Base-by-base conservation (phyloP, 2,888 invertebrate genomes). In the Seira musarum region DNA sequence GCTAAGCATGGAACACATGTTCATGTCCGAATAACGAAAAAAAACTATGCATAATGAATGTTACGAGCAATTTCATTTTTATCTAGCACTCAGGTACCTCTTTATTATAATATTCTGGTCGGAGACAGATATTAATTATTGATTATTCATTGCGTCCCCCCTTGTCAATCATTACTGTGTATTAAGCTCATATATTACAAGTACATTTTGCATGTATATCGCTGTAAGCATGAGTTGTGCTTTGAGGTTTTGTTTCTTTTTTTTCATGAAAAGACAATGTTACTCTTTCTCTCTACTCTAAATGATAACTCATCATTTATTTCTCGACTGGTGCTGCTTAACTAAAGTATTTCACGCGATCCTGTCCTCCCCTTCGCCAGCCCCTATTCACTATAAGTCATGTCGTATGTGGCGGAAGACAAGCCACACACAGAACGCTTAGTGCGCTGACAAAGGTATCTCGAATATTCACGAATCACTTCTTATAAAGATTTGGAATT, bases 281-380 rank as follows among this genome's bases (percentile, higher is more conserved):
- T 74, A n/a, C n/a, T n/a, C n/a, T n/a, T n/a, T n/a, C n/a, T n/a
- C n/a, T n/a, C 66, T 66, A 40, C 66, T 74, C 67, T 81, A 76
- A 77, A 77, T 77, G 76, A 81, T 81, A 81, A 81, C 77, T 81
- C 81, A 81, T 81, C 67, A 77, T 73, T 81, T 81, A 77, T 81
- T 72, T 74, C 72, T 72, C 63, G 72, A 71, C 63, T 71, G 67
- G n/a, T n/a, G n/a, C n/a, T 71, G 61, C 76, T 81, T 76, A 81
- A 81, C 81, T 81, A 81, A 81, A 81, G 71, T 76, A 76, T 81
- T 81, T 81, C 81, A 81, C 81, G 81, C 81, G 81, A 76, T 81
- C 81, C 81, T 75, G 75, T 75, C 75, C 75, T 75, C 75, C 75
- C 68, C 75, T 49, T 8, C n/a, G 17, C 75, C 75, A 75, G 49